phyloP scores from a whole-genome alignment of 2,797 vertebrate genomes.

The Phrynocephalus vlangalii region DNA sequence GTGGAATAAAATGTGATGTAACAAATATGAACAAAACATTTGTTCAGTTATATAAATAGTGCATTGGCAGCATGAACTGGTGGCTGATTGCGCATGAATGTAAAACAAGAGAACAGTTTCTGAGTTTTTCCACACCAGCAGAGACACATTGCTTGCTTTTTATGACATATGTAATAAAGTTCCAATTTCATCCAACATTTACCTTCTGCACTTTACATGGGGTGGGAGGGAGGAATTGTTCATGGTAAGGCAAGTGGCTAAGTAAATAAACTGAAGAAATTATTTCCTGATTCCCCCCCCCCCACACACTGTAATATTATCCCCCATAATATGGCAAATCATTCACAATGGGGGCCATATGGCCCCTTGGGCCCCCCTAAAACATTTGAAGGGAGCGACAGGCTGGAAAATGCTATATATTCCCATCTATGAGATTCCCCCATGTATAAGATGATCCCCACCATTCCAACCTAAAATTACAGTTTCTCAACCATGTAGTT shows the following conservation, averaged over 20 bases:
- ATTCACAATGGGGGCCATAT: no score
- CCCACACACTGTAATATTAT: no score
- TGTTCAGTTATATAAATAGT: neutral
- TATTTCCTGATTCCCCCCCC: neutral
- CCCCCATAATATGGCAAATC: no score
- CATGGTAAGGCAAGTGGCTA: neutral
- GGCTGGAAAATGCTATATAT: no score
- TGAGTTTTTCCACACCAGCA: neutral
- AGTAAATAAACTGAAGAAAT: neutral
- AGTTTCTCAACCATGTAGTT: no score
- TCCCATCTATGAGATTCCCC: no score
- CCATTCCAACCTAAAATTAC: no score
- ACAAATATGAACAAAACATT: neutral
- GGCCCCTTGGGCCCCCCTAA: no score
- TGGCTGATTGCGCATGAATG: neutral
- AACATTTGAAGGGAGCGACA: no score
- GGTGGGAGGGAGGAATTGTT: neutral
- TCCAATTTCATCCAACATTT: neutral
- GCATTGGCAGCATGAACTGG: neutral
- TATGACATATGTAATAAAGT: neutral
- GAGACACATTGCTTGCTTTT: neutral
- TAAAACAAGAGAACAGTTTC: neutral
- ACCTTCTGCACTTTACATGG: neutral
- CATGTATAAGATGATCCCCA: no score
- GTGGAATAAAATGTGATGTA: neutral